Conservation (phyloP, 2,888 invertebrate genomes). For the Cephonodes hylas region DNA sequence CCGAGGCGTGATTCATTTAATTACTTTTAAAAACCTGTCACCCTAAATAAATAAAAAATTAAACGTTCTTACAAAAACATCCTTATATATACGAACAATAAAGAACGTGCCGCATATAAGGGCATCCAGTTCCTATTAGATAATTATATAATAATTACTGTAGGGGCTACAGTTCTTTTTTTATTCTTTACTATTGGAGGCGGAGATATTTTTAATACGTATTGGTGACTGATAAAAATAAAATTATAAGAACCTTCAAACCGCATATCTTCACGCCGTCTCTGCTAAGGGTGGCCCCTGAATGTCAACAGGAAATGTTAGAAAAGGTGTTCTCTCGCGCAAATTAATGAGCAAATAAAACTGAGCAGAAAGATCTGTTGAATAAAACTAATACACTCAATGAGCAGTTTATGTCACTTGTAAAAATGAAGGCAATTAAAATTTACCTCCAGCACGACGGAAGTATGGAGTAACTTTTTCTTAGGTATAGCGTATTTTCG, state of each 20-base stretch:
- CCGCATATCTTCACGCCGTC: slow-evolving; percentile 3
- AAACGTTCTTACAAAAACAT: neutral
- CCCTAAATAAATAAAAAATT: neutral
- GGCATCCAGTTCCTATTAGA: neutral
- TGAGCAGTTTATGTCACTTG: neutral
- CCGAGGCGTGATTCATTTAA: neutral
- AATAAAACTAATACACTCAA: neutral
- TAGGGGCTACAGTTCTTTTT: neutral
- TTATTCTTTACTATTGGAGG: neutral
- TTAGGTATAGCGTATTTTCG: no score
- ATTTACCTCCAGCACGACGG: neutral
- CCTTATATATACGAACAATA: neutral
- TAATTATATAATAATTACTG: neutral
- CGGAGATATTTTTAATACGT: neutral
- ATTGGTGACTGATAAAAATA: neutral
- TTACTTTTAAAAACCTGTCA: neutral
- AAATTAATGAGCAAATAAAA: neutral
- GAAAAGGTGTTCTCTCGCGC: neutral
- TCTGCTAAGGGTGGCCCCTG: neutral
- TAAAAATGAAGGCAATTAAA: neutral
- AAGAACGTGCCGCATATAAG: neutral
- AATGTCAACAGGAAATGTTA: slow-evolving; percentile 9
- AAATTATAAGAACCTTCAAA: neutral
- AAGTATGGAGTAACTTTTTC: no score
- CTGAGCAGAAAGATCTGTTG: neutral